These are phyloP conservation scores for human (Homo sapiens) DNA, from an alignment of 2,113 vertebrate genomes.

Conservation along the genomic window DNA sequence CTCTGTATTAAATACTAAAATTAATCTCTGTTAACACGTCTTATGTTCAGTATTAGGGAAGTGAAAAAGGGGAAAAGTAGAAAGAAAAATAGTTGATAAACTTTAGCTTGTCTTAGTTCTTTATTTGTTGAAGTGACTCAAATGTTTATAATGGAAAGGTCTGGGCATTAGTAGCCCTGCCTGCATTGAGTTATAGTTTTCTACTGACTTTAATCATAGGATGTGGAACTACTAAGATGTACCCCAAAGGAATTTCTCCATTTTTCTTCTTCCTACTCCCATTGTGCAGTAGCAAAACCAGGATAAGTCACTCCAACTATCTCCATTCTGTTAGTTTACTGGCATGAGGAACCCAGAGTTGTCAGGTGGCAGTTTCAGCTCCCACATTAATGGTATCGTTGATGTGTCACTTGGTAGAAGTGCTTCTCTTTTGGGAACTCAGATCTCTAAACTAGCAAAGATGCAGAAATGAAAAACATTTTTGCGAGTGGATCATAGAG, in stretches of 20 bases:
- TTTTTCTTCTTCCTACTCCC: background rate
- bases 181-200: background rate
- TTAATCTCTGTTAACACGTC: background rate
- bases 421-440: background rate
- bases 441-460: background rate
- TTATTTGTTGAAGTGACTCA: background rate
- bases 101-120: background rate
- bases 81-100: conserved; percentile 23
- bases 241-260: background rate
- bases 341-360: background rate
- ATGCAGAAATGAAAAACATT: background rate
- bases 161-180: background rate
- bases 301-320: background rate
- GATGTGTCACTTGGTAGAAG: background rate
- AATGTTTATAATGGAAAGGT: background rate
- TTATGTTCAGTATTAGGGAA: background rate
- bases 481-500: background rate
- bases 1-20: background rate
- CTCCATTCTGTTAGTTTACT: background rate
- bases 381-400: background rate
- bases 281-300: background rate
- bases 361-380: background rate
- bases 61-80: background rate
- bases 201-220: background rate
- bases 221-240: background rate